phyloP scores from a whole-genome alignment of 2,797 vertebrate genomes.

The Eulemur albifrons region DNA sequence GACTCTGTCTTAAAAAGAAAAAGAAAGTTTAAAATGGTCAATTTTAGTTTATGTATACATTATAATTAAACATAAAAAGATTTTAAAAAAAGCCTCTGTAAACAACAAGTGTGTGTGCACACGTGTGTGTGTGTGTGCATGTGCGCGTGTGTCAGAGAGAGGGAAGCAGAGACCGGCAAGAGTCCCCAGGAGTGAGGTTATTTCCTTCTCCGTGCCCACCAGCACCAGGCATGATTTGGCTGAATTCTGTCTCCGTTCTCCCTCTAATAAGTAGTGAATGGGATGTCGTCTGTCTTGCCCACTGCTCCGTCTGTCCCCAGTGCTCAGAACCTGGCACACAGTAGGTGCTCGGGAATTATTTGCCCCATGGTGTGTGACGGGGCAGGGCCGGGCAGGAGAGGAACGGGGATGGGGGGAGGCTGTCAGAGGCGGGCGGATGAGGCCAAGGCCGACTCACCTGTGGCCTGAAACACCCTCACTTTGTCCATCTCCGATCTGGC shows the following conservation, averaged over 20 bases:
- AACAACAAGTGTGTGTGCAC: background rate
- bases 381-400: background rate
- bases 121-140: background rate
- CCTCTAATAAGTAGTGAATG: background rate
- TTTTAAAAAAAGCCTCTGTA: background rate
- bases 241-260: background rate
- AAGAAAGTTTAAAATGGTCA: background rate
- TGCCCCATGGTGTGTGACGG: accelerated
- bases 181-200: background rate
- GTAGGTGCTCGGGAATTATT: background rate
- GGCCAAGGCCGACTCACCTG: conserved; percentile 82
- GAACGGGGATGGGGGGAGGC: background rate
- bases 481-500: conserved; percentile 84
- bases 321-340: background rate
- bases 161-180: too few relatives aligned
- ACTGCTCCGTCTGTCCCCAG: too few relatives aligned
- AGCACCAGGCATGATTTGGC: accelerated
- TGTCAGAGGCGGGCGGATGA: accelerated
- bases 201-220: background rate
- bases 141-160: background rate
- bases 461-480: conserved; percentile 86
- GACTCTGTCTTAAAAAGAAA: background rate
- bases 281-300: background rate
- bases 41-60: background rate
- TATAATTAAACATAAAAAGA: background rate